Percentiles rank a stretch among this genome's conserved stretches.
Evolutionary conservation across 2,113 vertebrate genomes (phyloP).

Genomic region (Chaetodon trifascialis): DNA sequence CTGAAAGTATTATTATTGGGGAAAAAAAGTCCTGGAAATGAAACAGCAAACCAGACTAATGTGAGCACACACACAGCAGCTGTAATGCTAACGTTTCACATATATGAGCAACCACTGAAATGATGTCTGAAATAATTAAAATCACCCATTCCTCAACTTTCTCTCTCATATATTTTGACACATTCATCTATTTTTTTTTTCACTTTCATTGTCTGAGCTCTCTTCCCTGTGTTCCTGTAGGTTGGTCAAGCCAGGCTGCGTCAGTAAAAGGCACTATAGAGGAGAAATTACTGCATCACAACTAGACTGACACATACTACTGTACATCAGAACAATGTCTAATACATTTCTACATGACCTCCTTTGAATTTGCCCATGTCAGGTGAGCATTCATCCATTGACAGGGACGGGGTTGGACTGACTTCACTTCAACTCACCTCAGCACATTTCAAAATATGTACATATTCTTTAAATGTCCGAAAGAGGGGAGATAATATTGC

Average conservation of each 20-base stretch:
- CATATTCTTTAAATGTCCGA: not conserved
- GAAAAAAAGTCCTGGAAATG: slow-evolving; percentile 1
- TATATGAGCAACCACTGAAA: slow-evolving; percentile 13
- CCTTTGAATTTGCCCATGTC: slow-evolving; percentile 37
- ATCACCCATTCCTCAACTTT: slow-evolving; percentile 25
- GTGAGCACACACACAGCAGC: slow-evolving; percentile 13
- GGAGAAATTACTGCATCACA: slow-evolving; percentile 73
- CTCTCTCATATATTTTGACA: not conserved
- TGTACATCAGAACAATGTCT: slow-evolving; percentile 58
- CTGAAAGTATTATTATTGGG: slow-evolving; percentile 1
- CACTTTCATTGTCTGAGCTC: slow-evolving; percentile 4
- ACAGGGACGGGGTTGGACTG: slow-evolving; percentile 6
- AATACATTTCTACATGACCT: slow-evolving; percentile 46
- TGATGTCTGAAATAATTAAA: slow-evolving; percentile 2
- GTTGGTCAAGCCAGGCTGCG: slow-evolving; percentile 67
- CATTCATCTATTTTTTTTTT: slow-evolving; percentile 33
- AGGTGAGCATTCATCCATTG: slow-evolving; percentile 31
- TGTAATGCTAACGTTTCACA: slow-evolving; percentile 20
- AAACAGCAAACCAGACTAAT: slow-evolving; percentile 26
- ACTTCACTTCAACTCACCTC: slow-evolving; percentile 34
- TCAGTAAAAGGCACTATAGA: slow-evolving; percentile 79
- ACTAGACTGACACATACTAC: slow-evolving; percentile 59
- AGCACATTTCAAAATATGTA: slow-evolving; percentile 13
- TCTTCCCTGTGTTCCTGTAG: slow-evolving; percentile 50
- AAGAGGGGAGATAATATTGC: not conserved